These are phyloP conservation scores for Eledone cirrhosa DNA, from an alignment of 2,888 invertebrate species.

Conservation along the genomic window DNA sequence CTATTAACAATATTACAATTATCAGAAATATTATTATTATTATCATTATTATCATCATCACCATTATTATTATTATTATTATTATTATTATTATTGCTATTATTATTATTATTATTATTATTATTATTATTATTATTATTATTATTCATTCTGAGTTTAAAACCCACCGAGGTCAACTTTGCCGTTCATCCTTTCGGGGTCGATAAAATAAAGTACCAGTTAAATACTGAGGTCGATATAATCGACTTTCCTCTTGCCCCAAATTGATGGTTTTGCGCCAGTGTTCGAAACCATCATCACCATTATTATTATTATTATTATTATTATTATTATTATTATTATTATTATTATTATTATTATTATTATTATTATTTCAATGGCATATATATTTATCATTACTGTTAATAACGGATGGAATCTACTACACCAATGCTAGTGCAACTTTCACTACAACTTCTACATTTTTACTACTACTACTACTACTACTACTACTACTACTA, in stretches of 20 bases:
- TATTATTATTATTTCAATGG: too few species aligned
- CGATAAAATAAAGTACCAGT: too few species aligned
- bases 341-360: background rate
- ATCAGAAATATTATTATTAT: conserved; percentile 5
- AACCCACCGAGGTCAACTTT: too few species aligned
- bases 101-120: background rate
- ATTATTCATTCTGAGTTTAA: too few species aligned
- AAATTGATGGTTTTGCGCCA: conserved; percentile 1
- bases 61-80: background rate
- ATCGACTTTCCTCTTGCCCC: background rate
- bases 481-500: too few species aligned
- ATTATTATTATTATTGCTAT: background rate
- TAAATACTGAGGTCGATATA: too few species aligned
- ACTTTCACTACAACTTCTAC: too few species aligned
- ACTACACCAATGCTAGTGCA: too few species aligned
- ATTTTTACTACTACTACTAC: too few species aligned
- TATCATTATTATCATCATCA: background rate
- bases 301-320: background rate
- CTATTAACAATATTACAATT: background rate
- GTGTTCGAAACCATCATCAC: background rate
- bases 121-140: background rate
- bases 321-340: background rate
- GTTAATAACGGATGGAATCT: too few species aligned
- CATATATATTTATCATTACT: too few species aligned
- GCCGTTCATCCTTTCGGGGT: too few species aligned